Evolutionary conservation across 2,888 invertebrate species (phyloP), one percentile per base, ranked within the genome.

Genomic region (Axea sp.): DNA sequence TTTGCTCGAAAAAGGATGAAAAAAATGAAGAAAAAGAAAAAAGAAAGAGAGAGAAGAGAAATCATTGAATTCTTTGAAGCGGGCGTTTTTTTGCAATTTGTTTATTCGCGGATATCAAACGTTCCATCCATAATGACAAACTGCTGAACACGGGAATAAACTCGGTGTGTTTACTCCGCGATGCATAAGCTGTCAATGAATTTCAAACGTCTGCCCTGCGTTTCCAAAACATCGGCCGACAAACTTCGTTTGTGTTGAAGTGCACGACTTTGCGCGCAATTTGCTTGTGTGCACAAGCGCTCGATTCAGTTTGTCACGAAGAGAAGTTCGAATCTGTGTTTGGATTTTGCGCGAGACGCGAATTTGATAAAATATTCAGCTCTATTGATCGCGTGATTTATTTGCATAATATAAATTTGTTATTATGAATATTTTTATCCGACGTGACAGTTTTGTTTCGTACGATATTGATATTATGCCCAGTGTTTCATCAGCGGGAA

Each of bases 341-440:
- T 9, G 2, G 11, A 4, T n/a, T 39, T 39, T 39, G 39, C 6
- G 15, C 8, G 45, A 45, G 30, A 15, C 9, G 30, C 30, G 17
- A 28, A 45, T 55, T 41, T 22, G 35, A 41, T 49, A n/a, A 31
- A 31, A 41, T 41, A 30, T 31, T 19, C 15, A 14, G 17, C 26
- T 35, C n/a, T 41, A 62, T 62, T 31, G 62, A 51, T 62, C 62
- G 31, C 2, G 12, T 11, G 31, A 9, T 19, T 28, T 47, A 62
- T 51, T 62, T 62, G 41, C 62, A 62, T 62, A 62, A 62, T 62
- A 51, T 33, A 30, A 62, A 49, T 49, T 62, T 62, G 51, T 62
- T 62, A 31, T 51, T 41, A 41, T 31, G 62, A 51, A 31, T 51
- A 31, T n/a, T n/a, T 51, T 51, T 62, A 51, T 49, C 11, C 41